phyloP scores from a whole-genome alignment of 2,113 vertebrate species.

The Macquaria australasica region DNA sequence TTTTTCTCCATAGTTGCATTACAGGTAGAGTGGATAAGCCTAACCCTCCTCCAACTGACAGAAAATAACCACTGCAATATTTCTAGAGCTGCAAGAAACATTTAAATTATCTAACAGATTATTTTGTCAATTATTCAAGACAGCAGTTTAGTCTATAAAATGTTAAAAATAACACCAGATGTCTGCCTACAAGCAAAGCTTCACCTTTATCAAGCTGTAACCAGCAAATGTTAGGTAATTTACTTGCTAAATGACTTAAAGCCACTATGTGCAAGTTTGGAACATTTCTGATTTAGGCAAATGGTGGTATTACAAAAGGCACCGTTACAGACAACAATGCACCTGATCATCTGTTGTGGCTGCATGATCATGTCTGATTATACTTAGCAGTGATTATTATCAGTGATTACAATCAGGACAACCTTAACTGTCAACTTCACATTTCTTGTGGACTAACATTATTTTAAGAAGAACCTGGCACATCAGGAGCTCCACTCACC shows the following conservation, averaged over 20 bases:
- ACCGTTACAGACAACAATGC: background rate
- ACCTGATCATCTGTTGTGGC: background rate
- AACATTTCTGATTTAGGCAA: background rate
- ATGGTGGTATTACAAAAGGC: background rate
- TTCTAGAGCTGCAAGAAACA: background rate
- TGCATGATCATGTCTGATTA: background rate
- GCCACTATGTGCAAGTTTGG: background rate
- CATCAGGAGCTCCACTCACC: slow-evolving; percentile 83
- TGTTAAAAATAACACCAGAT: background rate
- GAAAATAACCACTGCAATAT: background rate
- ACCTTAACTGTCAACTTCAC: background rate
- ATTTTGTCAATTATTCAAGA: background rate
- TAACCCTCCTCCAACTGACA: background rate
- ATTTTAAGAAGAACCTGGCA: slow-evolving; percentile 6
- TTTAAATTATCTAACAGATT: background rate
- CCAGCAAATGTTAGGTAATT: background rate
- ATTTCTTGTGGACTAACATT: background rate
- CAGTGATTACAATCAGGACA: background rate
- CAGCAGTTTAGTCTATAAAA: background rate
- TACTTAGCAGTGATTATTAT: no score
- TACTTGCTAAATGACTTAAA: background rate
- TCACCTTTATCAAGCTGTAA: background rate
- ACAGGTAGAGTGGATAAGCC: background rate
- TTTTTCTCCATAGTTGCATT: background rate
- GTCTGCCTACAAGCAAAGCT: background rate